A percentile compares a stretch with the other conserved stretches of the same genome.
These are phyloP conservation scores for Creontiades dilutus DNA, from an alignment of 2,888 invertebrate species.

Conservation along the genomic window DNA sequence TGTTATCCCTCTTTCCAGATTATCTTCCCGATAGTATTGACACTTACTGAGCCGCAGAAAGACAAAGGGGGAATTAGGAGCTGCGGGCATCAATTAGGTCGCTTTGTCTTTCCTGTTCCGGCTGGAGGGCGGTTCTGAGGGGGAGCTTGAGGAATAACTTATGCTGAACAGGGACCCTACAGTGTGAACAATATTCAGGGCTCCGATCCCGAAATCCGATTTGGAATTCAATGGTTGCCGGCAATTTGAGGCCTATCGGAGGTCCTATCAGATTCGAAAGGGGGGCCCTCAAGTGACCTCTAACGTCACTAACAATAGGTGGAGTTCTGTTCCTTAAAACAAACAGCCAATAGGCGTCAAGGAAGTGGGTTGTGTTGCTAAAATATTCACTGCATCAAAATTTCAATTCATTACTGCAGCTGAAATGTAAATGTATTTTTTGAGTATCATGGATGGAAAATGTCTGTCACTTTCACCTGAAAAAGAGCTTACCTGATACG, in stretches of 20 bases:
- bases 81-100: constrained; percentile 49
- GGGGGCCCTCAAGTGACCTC: neutral
- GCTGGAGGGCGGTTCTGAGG: neutral
- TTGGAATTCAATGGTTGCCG: constrained; percentile 38
- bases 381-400: no score
- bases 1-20: constrained; percentile 25
- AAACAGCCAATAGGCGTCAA: neutral
- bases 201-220: constrained; percentile 32
- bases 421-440: no score
- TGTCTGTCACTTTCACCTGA: no score
- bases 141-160: constrained; percentile 23
- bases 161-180: constrained; percentile 21
- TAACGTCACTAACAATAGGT: constrained; percentile 26
- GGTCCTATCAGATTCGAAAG: neutral
- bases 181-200: constrained; percentile 42
- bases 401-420: no score
- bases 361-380: no score
- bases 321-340: neutral
- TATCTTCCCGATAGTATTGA: constrained; percentile 43
- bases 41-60: constrained; percentile 33
- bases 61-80: constrained; percentile 46
- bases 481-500: no score
- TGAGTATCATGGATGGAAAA: no score
- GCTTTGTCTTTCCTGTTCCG: constrained; percentile 35
- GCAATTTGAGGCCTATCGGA: constrained; percentile 31